phyloP scores from a whole-genome alignment of 2,888 invertebrate species.

The Ernsta delagoae region DNA sequence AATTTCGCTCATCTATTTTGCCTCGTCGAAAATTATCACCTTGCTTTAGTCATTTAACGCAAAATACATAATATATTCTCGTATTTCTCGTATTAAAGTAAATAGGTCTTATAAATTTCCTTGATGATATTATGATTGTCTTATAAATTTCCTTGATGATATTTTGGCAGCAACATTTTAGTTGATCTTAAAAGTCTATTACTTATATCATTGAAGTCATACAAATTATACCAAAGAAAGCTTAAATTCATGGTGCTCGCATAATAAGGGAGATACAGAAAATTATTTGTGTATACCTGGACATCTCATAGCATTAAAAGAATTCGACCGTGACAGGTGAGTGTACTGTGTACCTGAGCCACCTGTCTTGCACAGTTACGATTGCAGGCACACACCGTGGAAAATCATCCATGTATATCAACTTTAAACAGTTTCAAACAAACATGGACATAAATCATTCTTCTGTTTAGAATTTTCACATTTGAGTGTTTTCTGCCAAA shows the following conservation, averaged over 20 bases:
- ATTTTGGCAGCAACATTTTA: too few relatives aligned
- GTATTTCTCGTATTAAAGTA: too few relatives aligned
- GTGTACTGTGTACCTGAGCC: constrained; percentile 25
- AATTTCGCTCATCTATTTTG: too few relatives aligned
- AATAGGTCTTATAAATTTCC: too few relatives aligned
- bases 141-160: too few relatives aligned
- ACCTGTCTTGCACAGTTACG: constrained; percentile 27
- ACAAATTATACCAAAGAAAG: too few relatives aligned
- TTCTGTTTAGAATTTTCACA: background rate
- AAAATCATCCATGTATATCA: constrained; percentile 27
- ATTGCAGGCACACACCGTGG: constrained; percentile 24
- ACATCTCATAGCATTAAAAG: constrained; percentile 21
- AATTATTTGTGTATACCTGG: constrained; percentile 12
- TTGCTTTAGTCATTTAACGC: too few relatives aligned
- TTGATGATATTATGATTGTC: too few relatives aligned
- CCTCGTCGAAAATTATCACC: too few relatives aligned
- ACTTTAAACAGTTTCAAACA: constrained; percentile 20
- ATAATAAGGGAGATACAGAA: background rate
- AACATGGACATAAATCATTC: constrained; percentile 23
- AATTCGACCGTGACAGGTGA: constrained; percentile 34
- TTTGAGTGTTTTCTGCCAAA: background rate
- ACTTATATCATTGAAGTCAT: too few relatives aligned
- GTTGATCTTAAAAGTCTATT: too few relatives aligned
- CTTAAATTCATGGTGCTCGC: background rate
- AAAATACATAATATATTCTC: too few relatives aligned